Evolutionary conservation across 2,113 vertebrate genomes (phyloP).

Genomic region (Prunella fulvescens): DNA sequence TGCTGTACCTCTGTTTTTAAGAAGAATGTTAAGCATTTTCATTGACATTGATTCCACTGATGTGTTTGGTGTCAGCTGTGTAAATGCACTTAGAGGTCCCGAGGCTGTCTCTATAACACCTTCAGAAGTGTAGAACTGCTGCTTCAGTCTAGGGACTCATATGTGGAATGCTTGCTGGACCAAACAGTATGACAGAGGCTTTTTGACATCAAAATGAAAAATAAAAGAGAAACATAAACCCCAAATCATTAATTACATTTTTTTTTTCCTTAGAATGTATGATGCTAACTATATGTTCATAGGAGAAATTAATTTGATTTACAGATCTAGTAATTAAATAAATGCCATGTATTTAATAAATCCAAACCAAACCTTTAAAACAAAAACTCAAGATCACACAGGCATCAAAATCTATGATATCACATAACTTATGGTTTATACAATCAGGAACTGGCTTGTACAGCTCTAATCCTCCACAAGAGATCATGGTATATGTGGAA

Average conservation of each 20-base stretch:
- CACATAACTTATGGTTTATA: not conserved
- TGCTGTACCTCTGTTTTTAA: not conserved
- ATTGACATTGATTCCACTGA: not conserved
- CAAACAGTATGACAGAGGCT: not conserved
- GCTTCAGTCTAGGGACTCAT: not conserved
- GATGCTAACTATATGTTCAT: not conserved
- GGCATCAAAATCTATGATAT: not conserved
- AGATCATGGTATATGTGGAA: not conserved
- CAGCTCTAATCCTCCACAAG: not conserved
- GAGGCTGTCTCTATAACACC: not conserved
- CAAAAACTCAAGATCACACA: not conserved
- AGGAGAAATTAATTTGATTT: not conserved
- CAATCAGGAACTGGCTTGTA: not conserved
- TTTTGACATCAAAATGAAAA: constrained; percentile 1
- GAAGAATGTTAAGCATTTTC: constrained; percentile 12
- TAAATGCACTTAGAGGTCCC: constrained; percentile 3
- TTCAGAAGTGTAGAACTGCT: constrained; percentile 7
- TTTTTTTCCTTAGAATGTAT: not conserved
- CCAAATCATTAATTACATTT: not conserved
- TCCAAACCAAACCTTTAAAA: not conserved
- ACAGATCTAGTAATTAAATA: not conserved
- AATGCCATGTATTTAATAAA: not conserved
- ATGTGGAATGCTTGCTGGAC: not conserved
- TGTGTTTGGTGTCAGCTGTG: not conserved
- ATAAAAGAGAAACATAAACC: not conserved